Percentiles rank a stretch among this genome's conserved stretches.
Conservation (phyloP, 2,113 vertebrate genomes). For the Xiphophorus hellerii region DNA sequence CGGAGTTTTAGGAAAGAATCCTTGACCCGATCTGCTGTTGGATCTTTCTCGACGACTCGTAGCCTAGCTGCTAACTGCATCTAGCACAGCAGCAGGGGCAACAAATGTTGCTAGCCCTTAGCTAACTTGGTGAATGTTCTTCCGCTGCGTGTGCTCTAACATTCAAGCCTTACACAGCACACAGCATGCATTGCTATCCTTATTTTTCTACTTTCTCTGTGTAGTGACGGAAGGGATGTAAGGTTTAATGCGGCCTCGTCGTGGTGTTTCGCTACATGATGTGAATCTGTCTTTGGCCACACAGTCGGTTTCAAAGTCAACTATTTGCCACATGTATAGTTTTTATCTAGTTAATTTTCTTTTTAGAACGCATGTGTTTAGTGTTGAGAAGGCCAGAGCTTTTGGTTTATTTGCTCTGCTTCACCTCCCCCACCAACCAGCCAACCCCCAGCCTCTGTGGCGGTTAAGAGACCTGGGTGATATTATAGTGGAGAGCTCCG, state of each 20-base stretch:
- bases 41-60: slow-evolving; percentile 26
- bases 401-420: slow-evolving; percentile 76
- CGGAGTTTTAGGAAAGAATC: slow-evolving; percentile 9
- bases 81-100: slow-evolving; percentile 49
- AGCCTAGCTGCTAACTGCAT: slow-evolving; percentile 42
- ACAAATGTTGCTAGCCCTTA: slow-evolving; percentile 54
- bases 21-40: slow-evolving; percentile 9
- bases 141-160: slow-evolving; percentile 40
- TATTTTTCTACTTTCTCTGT: too few species aligned
- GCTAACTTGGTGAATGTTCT: slow-evolving; percentile 70
- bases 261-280: slow-evolving; percentile 36
- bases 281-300: slow-evolving; percentile 3
- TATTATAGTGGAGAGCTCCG: slow-evolving; percentile 70
- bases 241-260: slow-evolving; percentile 1
- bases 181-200: neutral
- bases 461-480: slow-evolving; percentile 79
- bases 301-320: slow-evolving; percentile 18
- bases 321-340: slow-evolving; percentile 29
- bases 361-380: slow-evolving; percentile 5
- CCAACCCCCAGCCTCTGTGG: slow-evolving; percentile 77
- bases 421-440: slow-evolving; percentile 78
- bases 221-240: neutral
- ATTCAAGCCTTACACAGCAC: slow-evolving; percentile 13
- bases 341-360: neutral
- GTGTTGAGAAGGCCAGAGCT: slow-evolving; percentile 65